Conservation (phyloP, 2,113 vertebrate species). For the Penelope pileata region DNA sequence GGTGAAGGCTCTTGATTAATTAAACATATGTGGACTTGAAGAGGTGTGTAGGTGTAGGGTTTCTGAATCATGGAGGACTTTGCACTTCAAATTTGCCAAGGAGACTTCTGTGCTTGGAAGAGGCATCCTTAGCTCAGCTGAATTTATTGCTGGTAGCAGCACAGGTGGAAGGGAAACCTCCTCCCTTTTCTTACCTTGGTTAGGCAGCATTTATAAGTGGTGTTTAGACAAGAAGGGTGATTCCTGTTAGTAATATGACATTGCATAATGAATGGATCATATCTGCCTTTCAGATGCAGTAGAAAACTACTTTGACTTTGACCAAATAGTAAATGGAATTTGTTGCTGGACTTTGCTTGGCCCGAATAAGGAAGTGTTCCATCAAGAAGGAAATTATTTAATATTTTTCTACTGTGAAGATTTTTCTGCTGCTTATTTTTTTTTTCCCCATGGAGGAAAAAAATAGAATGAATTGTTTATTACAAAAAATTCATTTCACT, state of each 20-base stretch:
- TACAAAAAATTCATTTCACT: neutral
- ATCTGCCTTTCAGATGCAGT: neutral
- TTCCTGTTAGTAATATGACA: neutral
- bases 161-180: neutral
- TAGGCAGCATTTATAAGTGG: neutral
- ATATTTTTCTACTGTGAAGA: neutral
- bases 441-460: neutral
- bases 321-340: neutral
- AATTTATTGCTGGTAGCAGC: neutral
- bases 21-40: neutral
- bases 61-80: neutral
- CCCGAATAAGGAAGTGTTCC: neutral
- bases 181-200: neutral
- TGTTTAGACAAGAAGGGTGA: neutral
- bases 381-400: neutral
- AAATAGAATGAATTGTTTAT: neutral
- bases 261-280: neutral
- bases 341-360: conserved; percentile 28
- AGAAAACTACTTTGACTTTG: neutral
- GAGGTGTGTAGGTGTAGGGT: neutral
- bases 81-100: neutral
- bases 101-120: neutral
- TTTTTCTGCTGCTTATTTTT: neutral
- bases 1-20: neutral
- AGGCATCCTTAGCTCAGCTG: neutral